Conservation (phyloP, 64 coral and sea anemone species). For the Porites australiensis region DNA sequence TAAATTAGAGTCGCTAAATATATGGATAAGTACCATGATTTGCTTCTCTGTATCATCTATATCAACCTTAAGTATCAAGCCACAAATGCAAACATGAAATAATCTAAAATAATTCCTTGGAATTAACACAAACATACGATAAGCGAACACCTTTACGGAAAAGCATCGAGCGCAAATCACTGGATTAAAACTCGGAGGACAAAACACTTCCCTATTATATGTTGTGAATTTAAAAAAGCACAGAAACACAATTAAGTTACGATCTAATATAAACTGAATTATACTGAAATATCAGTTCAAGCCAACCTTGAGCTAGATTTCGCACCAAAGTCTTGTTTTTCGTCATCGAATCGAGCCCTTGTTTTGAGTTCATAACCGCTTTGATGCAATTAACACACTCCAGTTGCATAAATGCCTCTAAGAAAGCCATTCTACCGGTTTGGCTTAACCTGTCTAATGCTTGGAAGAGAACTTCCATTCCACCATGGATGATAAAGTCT, state of each 20-base stretch:
- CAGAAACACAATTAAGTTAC: not conserved
- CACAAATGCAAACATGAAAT: no score
- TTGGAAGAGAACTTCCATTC: slow-evolving; percentile 87
- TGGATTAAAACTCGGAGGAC: no score
- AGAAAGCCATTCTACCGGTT: slow-evolving; percentile 42
- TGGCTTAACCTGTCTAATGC: slow-evolving; percentile 54
- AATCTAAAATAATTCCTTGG: not conserved
- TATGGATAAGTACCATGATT: no score
- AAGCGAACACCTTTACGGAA: no score
- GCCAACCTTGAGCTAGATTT: slow-evolving; percentile 82
- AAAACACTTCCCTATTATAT: no score
- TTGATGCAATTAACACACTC: slow-evolving; percentile 95
- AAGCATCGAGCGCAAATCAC: no score
- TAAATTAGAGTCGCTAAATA: no score
- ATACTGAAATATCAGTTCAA: not conserved
- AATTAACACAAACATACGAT: no score
- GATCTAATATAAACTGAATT: not conserved
- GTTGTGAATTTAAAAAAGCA: no score
- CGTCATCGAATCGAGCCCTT: slow-evolving; percentile 78
- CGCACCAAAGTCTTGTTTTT: slow-evolving; percentile 61
- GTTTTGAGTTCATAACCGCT: slow-evolving; percentile 84
- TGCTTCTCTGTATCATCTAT: no score
- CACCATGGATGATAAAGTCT: slow-evolving; percentile 81
- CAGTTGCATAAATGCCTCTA: slow-evolving; percentile 82
- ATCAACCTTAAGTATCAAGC: no score